Base-by-base conservation (phyloP, 2,888 invertebrate species). In the Pseudeuparius sepicola region DNA sequence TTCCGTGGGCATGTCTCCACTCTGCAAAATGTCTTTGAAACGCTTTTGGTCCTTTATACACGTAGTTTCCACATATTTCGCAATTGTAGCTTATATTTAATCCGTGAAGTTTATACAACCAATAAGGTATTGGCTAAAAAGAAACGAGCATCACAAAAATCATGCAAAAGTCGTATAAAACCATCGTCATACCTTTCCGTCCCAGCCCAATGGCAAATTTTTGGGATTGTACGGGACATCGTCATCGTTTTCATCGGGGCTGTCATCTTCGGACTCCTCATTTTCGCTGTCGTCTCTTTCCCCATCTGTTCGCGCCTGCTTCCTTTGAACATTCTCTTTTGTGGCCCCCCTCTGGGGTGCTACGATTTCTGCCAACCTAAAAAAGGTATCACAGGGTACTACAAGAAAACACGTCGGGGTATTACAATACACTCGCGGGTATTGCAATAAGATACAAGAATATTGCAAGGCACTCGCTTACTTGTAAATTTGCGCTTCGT, bases 221-320 rank as follows among this genome's bases (percentile, higher is more conserved):
- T 99, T 99, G 0, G 98, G 98, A 67, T 99, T 99, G 62, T 98
- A 98, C 0, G 97, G 97, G 17, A 97, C 89, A 55, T 94, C 93
- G 43, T 93, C 89, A 48, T 90, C 89, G 40, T 79, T 78, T 50
- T 88, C 88, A 40, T 92, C 86, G 27, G 86, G 85, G 29, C 80
- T 83, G 44, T 77, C 77, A 30, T 72, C 71, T 3, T 73, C 89
- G 49, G 86, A 87, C 31, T 83, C 88, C 50, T 92, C 90, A 13
- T 78, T 86, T 56, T 89, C 89, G 30, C 88, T 89, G 57, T 93
- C 90, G 42, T 92, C 87, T 1, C 90, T 68, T 63, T 93, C 92
- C 4, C 89, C 92, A 24, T 88, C 90, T 1, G 90, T 90, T 36
- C 96, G 76, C 0, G 97, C 97, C 56, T 98, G 98, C 52, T 97